Percentiles rank a stretch among this genome's conserved stretches.
Conservation (phyloP, 92 coral and sea anemone species). For the Zoanthus sansibaricus region DNA sequence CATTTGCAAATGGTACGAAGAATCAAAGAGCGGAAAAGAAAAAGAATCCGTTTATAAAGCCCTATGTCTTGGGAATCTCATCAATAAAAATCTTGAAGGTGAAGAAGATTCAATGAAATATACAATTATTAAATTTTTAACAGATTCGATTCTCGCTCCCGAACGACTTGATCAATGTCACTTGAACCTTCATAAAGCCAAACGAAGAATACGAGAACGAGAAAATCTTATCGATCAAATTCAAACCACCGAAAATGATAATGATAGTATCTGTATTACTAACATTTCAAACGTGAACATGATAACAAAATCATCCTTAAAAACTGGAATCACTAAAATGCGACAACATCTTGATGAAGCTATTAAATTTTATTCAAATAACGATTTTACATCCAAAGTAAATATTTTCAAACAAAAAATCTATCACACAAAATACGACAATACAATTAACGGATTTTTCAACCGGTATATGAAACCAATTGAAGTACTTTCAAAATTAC, state of each 20-base stretch:
- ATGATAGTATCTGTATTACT: neutral
- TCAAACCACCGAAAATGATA: neutral
- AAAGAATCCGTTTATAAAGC: neutral
- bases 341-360: neutral
- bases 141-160: slow-evolving; percentile 11
- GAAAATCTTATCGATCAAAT: slow-evolving; percentile 1
- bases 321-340: neutral
- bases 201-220: slow-evolving; percentile 4
- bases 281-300: neutral
- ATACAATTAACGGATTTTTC: neutral
- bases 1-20: neutral
- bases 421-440: slow-evolving; percentile 1
- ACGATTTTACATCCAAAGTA: neutral
- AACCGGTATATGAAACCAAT: slow-evolving; percentile 23
- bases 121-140: neutral
- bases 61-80: neutral
- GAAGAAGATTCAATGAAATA: neutral
- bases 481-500: slow-evolving; percentile 22
- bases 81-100: neutral
- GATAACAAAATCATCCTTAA: neutral
- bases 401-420: neutral
- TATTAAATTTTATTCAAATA: neutral
- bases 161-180: neutral
- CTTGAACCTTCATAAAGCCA: neutral
- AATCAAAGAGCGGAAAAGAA: neutral